Evolutionary conservation across 2,797 vertebrate genomes (phyloP).

Genomic region (Aplochiton taeniatus): DNA sequence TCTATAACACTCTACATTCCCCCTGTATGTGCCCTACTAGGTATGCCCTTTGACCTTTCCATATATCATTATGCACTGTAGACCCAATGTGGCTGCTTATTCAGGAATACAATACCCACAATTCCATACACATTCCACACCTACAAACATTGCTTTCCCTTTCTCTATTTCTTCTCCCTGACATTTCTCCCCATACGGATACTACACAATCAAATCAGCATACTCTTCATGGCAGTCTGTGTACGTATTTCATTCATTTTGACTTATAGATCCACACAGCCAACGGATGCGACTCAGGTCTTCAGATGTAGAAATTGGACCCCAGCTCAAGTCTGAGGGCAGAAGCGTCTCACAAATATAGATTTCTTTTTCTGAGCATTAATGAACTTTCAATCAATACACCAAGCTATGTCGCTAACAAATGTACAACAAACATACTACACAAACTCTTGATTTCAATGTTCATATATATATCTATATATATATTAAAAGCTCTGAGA

Average conservation of each 20-base stretch:
- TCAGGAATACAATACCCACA: no score
- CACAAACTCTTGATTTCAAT: constrained; percentile 50
- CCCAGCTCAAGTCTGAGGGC: constrained; percentile 37
- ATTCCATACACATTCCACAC: constrained; percentile 16
- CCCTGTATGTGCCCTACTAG: no score
- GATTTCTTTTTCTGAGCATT: no score
- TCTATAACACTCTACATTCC: no score
- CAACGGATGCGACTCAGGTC: constrained; percentile 7
- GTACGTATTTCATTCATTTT: constrained; percentile 15
- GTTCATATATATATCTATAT: constrained; percentile 53
- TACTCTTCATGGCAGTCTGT: constrained; percentile 27
- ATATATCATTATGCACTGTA: no score
- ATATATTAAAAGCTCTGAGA: constrained; percentile 78
- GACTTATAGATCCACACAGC: not conserved
- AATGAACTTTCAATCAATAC: constrained; percentile 57
- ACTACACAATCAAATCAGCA: constrained; percentile 11
- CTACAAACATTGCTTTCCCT: constrained; percentile 4
- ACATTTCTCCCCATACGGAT: not conserved
- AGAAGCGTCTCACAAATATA: constrained; percentile 67
- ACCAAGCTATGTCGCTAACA: constrained; percentile 59
- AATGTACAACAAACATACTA: constrained; percentile 67
- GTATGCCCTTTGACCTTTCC: no score
- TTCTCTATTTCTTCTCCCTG: not conserved
- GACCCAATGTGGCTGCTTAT: no score
- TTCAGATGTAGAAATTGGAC: constrained; percentile 51